phyloP scores from a whole-genome alignment of 2,113 vertebrate species.

The Pogonocichla stellata region DNA sequence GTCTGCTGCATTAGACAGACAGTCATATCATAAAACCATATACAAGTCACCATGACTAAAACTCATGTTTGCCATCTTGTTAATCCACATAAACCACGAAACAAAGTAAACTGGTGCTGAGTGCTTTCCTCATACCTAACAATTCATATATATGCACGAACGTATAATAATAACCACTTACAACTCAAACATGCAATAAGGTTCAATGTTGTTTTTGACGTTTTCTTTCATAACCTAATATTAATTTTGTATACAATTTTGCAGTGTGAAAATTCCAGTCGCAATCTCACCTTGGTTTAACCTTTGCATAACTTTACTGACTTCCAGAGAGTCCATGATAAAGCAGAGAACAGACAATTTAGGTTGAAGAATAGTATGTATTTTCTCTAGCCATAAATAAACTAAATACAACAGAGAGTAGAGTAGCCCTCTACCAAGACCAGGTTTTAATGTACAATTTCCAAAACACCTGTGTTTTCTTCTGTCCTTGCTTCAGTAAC shows the following conservation, averaged over 20 bases:
- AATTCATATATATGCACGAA: neutral
- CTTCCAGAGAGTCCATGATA: neutral
- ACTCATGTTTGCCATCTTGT: neutral
- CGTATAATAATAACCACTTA: neutral
- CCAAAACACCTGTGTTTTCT: neutral
- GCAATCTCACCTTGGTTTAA: neutral
- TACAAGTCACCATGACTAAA: neutral
- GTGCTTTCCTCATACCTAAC: neutral
- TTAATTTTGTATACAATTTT: neutral
- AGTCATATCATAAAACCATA: constrained; percentile 8
- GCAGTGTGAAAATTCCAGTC: neutral
- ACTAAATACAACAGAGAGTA: neutral
- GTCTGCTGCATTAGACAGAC: neutral
- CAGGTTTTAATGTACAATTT: neutral
- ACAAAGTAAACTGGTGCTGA: neutral
- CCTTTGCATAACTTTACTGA: neutral
- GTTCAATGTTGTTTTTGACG: neutral
- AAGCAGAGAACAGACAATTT: neutral
- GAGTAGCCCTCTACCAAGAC: neutral
- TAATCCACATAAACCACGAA: neutral
- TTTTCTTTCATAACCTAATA: neutral
- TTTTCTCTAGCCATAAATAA: neutral
- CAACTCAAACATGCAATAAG: neutral
- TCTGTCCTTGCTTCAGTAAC: neutral
- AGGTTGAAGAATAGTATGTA: neutral